phyloP scores from a whole-genome alignment of 1,140 invertebrate genomes.

The Parasteatoda tepidariorum region DNA sequence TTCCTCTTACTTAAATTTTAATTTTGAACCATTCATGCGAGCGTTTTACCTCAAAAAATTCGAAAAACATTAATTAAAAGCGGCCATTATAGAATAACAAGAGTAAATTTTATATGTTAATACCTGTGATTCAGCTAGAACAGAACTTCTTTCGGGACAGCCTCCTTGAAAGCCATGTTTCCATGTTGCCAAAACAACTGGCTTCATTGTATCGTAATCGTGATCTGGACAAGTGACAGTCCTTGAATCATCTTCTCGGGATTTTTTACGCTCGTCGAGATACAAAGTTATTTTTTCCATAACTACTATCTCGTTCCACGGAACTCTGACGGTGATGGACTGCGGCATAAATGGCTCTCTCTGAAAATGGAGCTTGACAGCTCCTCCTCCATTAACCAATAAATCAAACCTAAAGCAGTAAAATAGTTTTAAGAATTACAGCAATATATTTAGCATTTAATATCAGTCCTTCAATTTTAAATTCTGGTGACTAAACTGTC shows the following conservation, averaged over 20 bases:
- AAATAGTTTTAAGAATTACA: too few species aligned
- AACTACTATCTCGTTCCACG: slow-evolving; percentile 95
- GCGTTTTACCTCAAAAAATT: too few species aligned
- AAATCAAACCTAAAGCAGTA: slow-evolving; percentile 85
- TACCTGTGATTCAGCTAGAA: slow-evolving; percentile 89
- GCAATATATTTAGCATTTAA: too few species aligned
- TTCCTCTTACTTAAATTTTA: too few species aligned
- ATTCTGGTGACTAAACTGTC: not conserved
- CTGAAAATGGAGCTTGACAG: slow-evolving; percentile 97
- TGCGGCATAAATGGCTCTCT: slow-evolving; percentile 83
- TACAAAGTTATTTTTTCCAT: slow-evolving; percentile 86
- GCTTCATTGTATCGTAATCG: slow-evolving; percentile 79
- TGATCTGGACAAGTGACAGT: slow-evolving; percentile 78
- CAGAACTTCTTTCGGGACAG: slow-evolving; percentile 78
- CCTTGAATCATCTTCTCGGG: slow-evolving; percentile 16
- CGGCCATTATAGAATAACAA: too few species aligned
- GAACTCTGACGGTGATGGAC: slow-evolving; percentile 85
- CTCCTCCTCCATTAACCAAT: slow-evolving; percentile 97
- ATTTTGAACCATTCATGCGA: too few species aligned
- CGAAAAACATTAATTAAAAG: too few species aligned
- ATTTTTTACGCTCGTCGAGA: slow-evolving; percentile 73
- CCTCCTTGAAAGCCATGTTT: slow-evolving; percentile 86
- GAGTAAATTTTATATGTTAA: too few species aligned
- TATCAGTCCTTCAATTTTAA: not conserved
- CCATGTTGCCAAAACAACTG: slow-evolving; percentile 86